A percentile compares a stretch with the other conserved stretches of the same genome.
phyloP scores from a whole-genome alignment of 2,888 invertebrate genomes.

The Ischnura elegans region DNA sequence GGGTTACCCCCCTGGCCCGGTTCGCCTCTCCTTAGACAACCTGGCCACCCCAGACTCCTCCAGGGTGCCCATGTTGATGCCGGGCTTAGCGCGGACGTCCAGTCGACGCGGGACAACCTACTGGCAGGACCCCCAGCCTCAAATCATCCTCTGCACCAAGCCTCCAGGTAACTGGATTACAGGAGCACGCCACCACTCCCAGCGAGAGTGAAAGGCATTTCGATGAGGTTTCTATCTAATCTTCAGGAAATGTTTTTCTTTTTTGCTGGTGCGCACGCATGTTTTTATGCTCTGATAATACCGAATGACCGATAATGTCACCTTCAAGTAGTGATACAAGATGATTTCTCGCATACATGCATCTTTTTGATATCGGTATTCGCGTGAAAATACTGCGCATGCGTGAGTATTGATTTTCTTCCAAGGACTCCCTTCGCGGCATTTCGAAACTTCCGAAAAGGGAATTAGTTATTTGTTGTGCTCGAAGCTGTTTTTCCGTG shows the following conservation, averaged over 20 bases:
- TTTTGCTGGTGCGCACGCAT: not conserved
- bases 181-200: conserved; percentile 98
- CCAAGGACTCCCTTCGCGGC: too few relatives aligned
- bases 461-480: too few relatives aligned
- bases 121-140: conserved; percentile 90
- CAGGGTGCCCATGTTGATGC: conserved; percentile 96
- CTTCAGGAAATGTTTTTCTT: not conserved
- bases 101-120: conserved; percentile 88
- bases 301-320: too few relatives aligned
- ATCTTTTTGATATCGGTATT: too few relatives aligned
- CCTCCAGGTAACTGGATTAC: conserved; percentile 99
- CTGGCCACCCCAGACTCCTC: conserved; percentile 91
- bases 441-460: too few relatives aligned
- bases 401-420: too few relatives aligned
- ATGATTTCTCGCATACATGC: too few relatives aligned
- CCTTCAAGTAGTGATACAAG: too few relatives aligned
- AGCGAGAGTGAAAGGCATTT: conserved; percentile 77
- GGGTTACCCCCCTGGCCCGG: conserved; percentile 99
- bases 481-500: too few relatives aligned
- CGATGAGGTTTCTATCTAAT: not conserved
- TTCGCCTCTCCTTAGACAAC: conserved; percentile 98
- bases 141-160: conserved; percentile 94
- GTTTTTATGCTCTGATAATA: too few relatives aligned
- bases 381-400: too few relatives aligned
- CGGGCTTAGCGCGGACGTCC: conserved; percentile 97